These are phyloP conservation scores for Drosophila nr. fundita DNA, from an alignment of 2,888 invertebrate species.

Conservation along the genomic window DNA sequence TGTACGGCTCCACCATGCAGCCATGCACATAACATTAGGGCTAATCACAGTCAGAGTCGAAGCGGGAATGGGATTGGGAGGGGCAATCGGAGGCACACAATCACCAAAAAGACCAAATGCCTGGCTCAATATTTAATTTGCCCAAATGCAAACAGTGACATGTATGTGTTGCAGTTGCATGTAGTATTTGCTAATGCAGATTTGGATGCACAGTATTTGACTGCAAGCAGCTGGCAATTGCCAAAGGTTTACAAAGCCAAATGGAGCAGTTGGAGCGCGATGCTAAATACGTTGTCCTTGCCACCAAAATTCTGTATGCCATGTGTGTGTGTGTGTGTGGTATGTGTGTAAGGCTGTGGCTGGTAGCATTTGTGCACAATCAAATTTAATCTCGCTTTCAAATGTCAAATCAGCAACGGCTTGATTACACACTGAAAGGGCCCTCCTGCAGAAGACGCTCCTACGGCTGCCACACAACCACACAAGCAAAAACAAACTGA, in stretches of 20 bases:
- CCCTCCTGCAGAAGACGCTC: neutral
- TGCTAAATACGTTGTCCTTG: slow-evolving; percentile 41
- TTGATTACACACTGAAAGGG: slow-evolving; percentile 55
- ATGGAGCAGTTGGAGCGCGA: slow-evolving; percentile 23
- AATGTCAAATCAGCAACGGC: slow-evolving; percentile 63
- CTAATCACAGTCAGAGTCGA: slow-evolving; percentile 51
- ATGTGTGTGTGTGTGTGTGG: slow-evolving; percentile 1
- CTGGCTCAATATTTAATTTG: slow-evolving; percentile 66
- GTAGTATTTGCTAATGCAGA: slow-evolving; percentile 51
- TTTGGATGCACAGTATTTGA: slow-evolving; percentile 44
- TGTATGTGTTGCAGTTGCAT: slow-evolving; percentile 16
- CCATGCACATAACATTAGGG: slow-evolving; percentile 40
- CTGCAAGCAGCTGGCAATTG: slow-evolving; percentile 49
- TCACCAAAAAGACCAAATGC: slow-evolving; percentile 45
- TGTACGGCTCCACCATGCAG: slow-evolving; percentile 10
- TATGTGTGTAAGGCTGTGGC: slow-evolving; percentile 27
- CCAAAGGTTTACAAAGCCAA: slow-evolving; percentile 38
- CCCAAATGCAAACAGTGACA: slow-evolving; percentile 18
- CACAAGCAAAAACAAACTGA: slow-evolving; percentile 28
- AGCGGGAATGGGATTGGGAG: neutral
- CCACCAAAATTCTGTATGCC: slow-evolving; percentile 38
- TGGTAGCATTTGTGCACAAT: slow-evolving; percentile 49
- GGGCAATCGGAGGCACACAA: neutral
- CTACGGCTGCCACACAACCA: neutral
- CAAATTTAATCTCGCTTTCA: slow-evolving; percentile 68